A percentile compares a stretch with the other conserved stretches of the same genome.
Conservation (phyloP, 2,113 vertebrate species). For the Calyptomena viridis region DNA sequence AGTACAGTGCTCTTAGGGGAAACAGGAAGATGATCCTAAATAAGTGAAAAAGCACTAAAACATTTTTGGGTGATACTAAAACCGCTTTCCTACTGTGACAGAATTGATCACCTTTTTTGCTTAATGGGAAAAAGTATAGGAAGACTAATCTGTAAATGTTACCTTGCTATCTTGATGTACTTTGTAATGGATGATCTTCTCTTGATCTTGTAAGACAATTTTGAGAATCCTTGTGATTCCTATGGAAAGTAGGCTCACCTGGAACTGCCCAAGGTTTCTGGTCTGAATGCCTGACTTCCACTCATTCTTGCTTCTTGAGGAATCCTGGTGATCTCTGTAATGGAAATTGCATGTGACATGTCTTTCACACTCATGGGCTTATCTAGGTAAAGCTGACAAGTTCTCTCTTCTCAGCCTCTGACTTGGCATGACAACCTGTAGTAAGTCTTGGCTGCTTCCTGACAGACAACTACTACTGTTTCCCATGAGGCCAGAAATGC, state of each 20-base stretch:
- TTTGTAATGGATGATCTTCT: neutral
- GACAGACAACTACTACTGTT: neutral
- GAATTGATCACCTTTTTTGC: neutral
- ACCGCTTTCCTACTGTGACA: neutral
- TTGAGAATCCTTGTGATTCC: neutral
- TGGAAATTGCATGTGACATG: constrained; percentile 20
- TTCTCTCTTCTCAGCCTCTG: constrained; percentile 9
- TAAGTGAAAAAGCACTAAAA: neutral
- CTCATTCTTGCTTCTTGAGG: neutral
- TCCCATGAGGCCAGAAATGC: neutral
- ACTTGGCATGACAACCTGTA: neutral
- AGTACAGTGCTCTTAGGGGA: neutral
- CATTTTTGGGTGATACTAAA: neutral
- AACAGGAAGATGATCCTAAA: neutral
- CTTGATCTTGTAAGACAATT: neutral
- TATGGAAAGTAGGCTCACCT: neutral
- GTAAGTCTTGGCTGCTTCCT: neutral
- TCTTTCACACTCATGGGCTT: constrained; percentile 57
- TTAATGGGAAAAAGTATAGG: neutral
- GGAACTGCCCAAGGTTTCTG: neutral
- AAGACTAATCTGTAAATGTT: neutral
- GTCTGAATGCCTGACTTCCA: neutral
- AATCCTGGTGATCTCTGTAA: neutral
- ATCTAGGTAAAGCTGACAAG: constrained; percentile 32
- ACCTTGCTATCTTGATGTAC: neutral